phyloP scores from a whole-genome alignment of 2,888 invertebrate species.

The Platycnemis pennipes region DNA sequence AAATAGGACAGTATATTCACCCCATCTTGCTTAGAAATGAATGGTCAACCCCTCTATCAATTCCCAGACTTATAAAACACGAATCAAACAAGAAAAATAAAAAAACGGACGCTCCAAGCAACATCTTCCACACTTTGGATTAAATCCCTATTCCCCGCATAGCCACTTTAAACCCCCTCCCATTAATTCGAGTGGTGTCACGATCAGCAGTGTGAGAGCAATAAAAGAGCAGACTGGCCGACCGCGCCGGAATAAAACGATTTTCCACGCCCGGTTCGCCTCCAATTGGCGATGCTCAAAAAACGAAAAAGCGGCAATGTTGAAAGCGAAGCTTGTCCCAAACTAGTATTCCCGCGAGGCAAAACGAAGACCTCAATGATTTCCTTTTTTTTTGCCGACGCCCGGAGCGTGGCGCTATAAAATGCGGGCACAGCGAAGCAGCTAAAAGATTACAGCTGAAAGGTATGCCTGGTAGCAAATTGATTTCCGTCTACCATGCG shows the following conservation, averaged over 20 bases:
- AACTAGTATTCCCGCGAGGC: not conserved
- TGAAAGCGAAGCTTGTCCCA: not conserved
- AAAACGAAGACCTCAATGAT: not conserved
- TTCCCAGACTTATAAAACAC: no score
- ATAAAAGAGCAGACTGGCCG: not conserved
- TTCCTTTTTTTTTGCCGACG: not conserved
- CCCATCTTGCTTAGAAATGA: no score
- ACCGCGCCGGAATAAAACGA: constrained; percentile 10
- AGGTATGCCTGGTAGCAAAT: no score
- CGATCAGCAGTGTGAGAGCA: not conserved
- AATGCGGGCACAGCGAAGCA: not conserved
- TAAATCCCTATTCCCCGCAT: not conserved
- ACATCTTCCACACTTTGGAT: not conserved
- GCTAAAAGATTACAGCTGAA: not conserved
- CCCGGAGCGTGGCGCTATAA: not conserved
- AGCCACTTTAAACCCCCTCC: not conserved
- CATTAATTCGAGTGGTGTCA: not conserved
- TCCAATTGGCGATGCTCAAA: not conserved
- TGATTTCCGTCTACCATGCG: not conserved
- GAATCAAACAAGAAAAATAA: not conserved
- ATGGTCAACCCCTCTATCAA: no score
- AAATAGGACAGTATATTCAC: no score
- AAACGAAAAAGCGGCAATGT: constrained; percentile 10
- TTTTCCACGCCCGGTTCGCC: not conserved
- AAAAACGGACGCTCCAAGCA: not conserved